phyloP scores from a whole-genome alignment of 2,113 vertebrate species.

The Crotalus horridus region DNA sequence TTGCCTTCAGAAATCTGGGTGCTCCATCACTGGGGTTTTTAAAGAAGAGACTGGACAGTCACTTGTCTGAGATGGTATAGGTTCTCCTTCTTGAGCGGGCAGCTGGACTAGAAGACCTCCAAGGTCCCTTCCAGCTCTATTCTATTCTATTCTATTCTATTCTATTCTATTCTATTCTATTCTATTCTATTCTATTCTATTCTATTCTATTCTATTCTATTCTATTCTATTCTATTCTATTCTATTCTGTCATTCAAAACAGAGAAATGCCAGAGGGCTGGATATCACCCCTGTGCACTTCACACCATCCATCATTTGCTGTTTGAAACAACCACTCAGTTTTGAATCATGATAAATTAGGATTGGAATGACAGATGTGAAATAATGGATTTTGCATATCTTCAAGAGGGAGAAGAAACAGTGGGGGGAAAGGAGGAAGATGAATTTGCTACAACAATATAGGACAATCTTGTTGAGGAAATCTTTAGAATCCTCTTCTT shows the following conservation, averaged over 20 bases:
- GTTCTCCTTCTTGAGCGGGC: not conserved
- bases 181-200: no score
- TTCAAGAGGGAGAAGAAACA: not conserved
- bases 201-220: no score
- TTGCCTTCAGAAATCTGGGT: not conserved
- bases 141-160: no score
- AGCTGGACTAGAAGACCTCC: not conserved
- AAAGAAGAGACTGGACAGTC: not conserved
- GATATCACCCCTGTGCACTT: not conserved
- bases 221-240: no score
- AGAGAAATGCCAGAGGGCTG: not conserved
- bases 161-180: no score
- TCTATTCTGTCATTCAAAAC: not conserved
- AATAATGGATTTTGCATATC: not conserved
- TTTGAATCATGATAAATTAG: not conserved
- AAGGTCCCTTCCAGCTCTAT: not conserved
- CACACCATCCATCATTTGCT: not conserved
- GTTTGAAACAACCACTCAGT: not conserved
- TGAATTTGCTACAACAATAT: not conserved
- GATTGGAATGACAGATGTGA: not conserved
- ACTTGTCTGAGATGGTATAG: not conserved
- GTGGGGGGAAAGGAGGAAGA: not conserved
- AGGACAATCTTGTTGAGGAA: no score
- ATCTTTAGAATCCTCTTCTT: not conserved
- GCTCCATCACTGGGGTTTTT: not conserved